Evolutionary conservation across 2,888 invertebrate genomes (phyloP).

Genomic region (Amphipoea lucens): DNA sequence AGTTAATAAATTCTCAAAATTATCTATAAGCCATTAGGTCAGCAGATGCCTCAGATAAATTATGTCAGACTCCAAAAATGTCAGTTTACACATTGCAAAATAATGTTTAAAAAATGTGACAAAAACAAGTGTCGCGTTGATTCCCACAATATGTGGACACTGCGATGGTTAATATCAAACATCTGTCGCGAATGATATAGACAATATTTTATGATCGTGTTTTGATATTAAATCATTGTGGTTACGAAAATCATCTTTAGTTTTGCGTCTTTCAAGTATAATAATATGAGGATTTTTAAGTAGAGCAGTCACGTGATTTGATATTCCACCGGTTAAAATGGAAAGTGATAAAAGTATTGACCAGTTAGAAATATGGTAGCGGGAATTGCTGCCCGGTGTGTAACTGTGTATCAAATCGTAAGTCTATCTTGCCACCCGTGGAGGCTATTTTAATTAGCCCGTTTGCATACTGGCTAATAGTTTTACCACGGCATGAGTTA

Average conservation of each 20-base stretch:
- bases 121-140: constrained; percentile 14
- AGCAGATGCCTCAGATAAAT: constrained; percentile 9
- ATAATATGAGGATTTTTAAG: not conserved
- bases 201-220: constrained; percentile 4
- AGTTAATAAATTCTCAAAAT: not conserved
- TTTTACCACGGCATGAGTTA: not conserved
- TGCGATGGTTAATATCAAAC: constrained; percentile 29
- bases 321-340: not conserved
- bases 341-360: not conserved
- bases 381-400: not conserved
- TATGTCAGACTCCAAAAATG: not conserved
- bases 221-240: not conserved
- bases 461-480: not conserved
- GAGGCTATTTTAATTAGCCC: not conserved
- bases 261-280: not conserved
- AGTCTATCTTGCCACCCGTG: not conserved
- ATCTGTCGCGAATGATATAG: constrained; percentile 24
- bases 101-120: constrained; percentile 15
- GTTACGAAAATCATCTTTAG: not conserved
- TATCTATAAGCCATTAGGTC: not conserved
- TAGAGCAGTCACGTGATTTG: not conserved
- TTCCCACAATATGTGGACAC: constrained; percentile 41
- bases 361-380: not conserved
- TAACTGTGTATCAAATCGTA: not conserved
- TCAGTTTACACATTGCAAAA: constrained; percentile 3